phyloP scores from a whole-genome alignment of 1,140 invertebrate species.

The Pissodes strobi region DNA sequence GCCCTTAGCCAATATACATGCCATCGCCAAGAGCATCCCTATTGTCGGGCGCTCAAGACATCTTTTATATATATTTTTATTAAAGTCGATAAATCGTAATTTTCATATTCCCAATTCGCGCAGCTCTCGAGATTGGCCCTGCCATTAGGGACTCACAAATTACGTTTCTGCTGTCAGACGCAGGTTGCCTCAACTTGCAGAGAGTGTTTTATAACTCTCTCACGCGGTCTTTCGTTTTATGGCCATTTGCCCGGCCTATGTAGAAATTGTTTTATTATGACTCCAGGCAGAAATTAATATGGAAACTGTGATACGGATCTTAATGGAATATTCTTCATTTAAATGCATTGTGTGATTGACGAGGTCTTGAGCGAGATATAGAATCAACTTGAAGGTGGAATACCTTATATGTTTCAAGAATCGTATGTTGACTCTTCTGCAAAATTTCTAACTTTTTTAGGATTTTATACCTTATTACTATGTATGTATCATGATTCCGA shows the following conservation, averaged over 20 bases:
- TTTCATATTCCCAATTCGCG: conserved; percentile 46
- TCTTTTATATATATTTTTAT: conserved; percentile 37
- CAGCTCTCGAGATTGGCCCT: conserved; percentile 37
- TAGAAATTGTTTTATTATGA: conserved; percentile 34
- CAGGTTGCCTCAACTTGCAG: conserved; percentile 40
- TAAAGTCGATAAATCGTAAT: conserved; percentile 44
- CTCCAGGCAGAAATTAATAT: conserved; percentile 26
- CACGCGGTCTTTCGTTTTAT: conserved; percentile 33
- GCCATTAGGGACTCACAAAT: conserved; percentile 45
- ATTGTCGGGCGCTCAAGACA: conserved; percentile 15
- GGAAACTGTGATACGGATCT: conserved; percentile 13
- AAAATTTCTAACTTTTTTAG: too few species aligned
- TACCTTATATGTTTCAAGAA: too few species aligned
- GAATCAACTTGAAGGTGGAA: too few species aligned
- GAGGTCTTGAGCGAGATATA: too few species aligned
- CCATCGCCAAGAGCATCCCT: conserved; percentile 22
- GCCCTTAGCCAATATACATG: conserved; percentile 2
- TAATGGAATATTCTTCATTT: not conserved
- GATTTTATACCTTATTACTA: too few species aligned
- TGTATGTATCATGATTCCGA: too few species aligned
- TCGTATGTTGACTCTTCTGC: too few species aligned
- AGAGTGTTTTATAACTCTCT: conserved; percentile 44
- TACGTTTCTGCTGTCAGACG: conserved; percentile 41
- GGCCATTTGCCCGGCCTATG: conserved; percentile 25
- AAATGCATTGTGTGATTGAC: too few species aligned